Percentiles rank a stretch among this genome's conserved stretches.
Evolutionary conservation across 2,113 vertebrate genomes (phyloP).

Genomic region (Scortum barcoo): DNA sequence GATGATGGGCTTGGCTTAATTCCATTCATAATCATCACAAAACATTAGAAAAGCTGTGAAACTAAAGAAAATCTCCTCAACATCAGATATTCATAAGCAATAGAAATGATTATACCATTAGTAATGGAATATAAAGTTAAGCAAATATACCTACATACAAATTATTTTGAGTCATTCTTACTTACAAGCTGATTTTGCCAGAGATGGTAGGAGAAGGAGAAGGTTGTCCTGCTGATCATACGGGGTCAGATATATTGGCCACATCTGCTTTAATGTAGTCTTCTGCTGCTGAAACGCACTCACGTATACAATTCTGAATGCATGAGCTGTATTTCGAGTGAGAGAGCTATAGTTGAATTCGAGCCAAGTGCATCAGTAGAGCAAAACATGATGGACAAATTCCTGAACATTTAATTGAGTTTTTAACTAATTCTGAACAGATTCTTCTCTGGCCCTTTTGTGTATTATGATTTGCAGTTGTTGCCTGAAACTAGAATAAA

Average conservation of each 20-base stretch:
- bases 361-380: slow-evolving; percentile 10
- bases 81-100: neutral
- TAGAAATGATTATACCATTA: no score
- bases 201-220: no score
- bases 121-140: neutral
- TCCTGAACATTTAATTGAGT: slow-evolving; percentile 52
- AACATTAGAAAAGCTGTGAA: neutral
- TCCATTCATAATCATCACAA: slow-evolving; percentile 1
- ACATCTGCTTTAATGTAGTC: slow-evolving; percentile 6
- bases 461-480: slow-evolving; percentile 41
- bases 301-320: neutral
- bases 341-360: neutral
- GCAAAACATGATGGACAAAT: slow-evolving; percentile 32
- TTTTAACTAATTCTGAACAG: slow-evolving; percentile 59
- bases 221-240: neutral
- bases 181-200: neutral
- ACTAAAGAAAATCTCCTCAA: neutral
- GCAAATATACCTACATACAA: neutral
- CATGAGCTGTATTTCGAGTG: neutral
- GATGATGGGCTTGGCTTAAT: neutral
- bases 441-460: slow-evolving; percentile 13
- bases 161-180: neutral
- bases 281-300: slow-evolving; percentile 1
- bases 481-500: slow-evolving; percentile 53
- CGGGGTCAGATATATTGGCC: neutral